Evolutionary conservation across 2,797 vertebrate genomes (phyloP), one percentile per base, ranked within the genome.

Genomic region (Orientallactaga sibirica): DNA sequence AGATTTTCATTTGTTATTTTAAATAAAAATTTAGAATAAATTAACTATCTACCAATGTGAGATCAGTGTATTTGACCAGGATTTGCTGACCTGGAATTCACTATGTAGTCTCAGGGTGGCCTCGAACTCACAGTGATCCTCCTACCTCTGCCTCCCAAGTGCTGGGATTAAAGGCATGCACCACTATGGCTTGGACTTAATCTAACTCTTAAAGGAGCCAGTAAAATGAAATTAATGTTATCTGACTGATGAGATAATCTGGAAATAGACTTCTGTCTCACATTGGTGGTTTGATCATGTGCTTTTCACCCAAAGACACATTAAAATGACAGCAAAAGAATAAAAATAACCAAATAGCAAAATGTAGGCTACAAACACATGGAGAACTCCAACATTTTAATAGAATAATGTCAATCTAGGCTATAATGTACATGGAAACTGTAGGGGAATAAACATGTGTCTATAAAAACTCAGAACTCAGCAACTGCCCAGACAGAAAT

Each of bases 281-380:
- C 77, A 19, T 92, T 90, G 25, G 10, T 90, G 37, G 75, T 33
- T 9, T 64, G 4, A 83, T 37, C 20, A 70, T n/a, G 41, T 83
- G n/a, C 58, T 90, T 92, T 90, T 62, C 24, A 64, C 6, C 20
- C 73, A 90, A 93, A 86, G 37, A 70, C 8, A 75, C 24, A 86
- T 79, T 92, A 62, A 93, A 68, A 88, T 68, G 43, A 82, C 83
- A 94, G 75, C 24, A 20, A 92, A 86, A 86, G 43, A 48, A 67
- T 87, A 22, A 67, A 88, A 88, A 24, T 62, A 88, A 90, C 15
- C 5, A 29, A 12, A 10, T 48, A 43, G 87, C 1, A 84, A 62
- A 93, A 83, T 76, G n/a, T 62, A 19, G 11, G 15, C 20, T n/a
- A 71, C 55, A 90, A 74, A 87, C 48, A 27, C 19, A 77, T 85